Percentiles rank a stretch among this genome's conserved stretches.
Conservation (phyloP, 2,888 invertebrate genomes). For the Pedicia rivosa region DNA sequence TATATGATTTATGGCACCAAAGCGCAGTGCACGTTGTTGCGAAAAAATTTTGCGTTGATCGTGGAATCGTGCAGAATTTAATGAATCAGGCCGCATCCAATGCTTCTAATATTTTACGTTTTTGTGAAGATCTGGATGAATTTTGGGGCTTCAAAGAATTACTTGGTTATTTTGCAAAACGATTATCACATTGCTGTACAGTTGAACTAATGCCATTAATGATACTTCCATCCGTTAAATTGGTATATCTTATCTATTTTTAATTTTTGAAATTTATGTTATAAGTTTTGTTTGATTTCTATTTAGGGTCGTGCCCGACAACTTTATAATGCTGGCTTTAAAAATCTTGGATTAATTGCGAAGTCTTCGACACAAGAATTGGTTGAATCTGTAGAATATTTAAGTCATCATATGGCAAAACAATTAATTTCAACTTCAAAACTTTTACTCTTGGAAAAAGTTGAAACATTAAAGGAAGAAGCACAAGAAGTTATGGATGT, state of each 20-base stretch:
- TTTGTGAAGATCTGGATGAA: slow-evolving; percentile 62
- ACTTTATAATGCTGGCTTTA: slow-evolving; percentile 68
- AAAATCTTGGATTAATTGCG: slow-evolving; percentile 58
- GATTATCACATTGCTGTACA: slow-evolving; percentile 67
- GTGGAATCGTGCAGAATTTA: slow-evolving; percentile 68
- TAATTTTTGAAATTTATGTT: background rate
- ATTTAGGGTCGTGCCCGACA: slow-evolving; percentile 69
- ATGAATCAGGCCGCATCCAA: slow-evolving; percentile 54
- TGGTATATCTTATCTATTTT: no score
- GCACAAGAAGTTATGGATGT: slow-evolving; percentile 4
- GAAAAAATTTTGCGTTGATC: slow-evolving; percentile 49
- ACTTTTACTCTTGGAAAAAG: slow-evolving; percentile 67
- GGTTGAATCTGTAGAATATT: slow-evolving; percentile 45
- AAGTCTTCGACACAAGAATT: slow-evolving; percentile 48
- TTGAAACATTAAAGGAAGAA: slow-evolving; percentile 75
- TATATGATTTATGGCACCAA: slow-evolving; percentile 62
- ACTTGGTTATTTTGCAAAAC: slow-evolving; percentile 52
- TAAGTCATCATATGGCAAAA: slow-evolving; percentile 53
- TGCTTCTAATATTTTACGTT: slow-evolving; percentile 58
- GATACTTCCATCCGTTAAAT: slow-evolving; percentile 78
- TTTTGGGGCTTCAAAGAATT: slow-evolving; percentile 73
- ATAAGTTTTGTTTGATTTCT: slow-evolving; percentile 13
- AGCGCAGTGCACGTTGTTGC: slow-evolving; percentile 49
- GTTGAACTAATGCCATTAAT: slow-evolving; percentile 65
- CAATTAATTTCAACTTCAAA: slow-evolving; percentile 80